Evolutionary conservation across 2,113 vertebrate species (phyloP), one percentile per base, ranked within the genome.

Genomic region (Cichladusa arquata): DNA sequence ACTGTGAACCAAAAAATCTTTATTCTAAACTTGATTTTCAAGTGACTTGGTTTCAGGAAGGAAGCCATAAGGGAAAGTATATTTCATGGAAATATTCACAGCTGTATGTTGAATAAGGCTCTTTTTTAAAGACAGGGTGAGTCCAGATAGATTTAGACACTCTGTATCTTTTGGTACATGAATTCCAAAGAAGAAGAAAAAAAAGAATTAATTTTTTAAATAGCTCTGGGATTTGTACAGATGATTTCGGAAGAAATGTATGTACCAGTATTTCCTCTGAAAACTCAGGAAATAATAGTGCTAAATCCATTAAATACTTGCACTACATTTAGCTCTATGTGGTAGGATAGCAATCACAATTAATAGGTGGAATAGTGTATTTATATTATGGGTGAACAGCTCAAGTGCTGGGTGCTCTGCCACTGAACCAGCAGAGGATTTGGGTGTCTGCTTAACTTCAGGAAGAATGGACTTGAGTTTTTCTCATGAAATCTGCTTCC

Each of bases 21-120:
- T 7, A 11, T 82, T 70, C 50, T 69, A 81, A 88, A 73, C 33
- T 70, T 57, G 50, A 91, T 54, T 84, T 67, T 90, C 70, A 64
- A 76, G 70, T 82, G 61, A 87, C 54, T 90, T 72, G 57, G n/a
- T 89, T 91, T 45, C 86, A 88, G 80, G 77, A 94, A 86, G 72
- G 42, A 88, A 96, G 29, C 85, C 47, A 47, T 83, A 62, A 64
- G 74, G 58, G 42, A 77, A 92, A 53, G 11, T 26, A n/a, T 14
- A 19, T 86, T 93, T 88, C 76, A 86, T 16, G n/a, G 81, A 80
- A 69, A 76, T 70, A 65, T 11, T 85, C 66, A 65, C 74, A 95
- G 58, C 88, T 93, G 74, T 85, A 88, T 38, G 24, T 26, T 82
- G 58, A 90, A 57, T 74, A 76, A 79, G 28, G 4, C 0, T 34